These are phyloP conservation scores for Microctenopoma steveboyesi DNA, from an alignment of 2,797 vertebrate genomes.

Conservation along the genomic window DNA sequence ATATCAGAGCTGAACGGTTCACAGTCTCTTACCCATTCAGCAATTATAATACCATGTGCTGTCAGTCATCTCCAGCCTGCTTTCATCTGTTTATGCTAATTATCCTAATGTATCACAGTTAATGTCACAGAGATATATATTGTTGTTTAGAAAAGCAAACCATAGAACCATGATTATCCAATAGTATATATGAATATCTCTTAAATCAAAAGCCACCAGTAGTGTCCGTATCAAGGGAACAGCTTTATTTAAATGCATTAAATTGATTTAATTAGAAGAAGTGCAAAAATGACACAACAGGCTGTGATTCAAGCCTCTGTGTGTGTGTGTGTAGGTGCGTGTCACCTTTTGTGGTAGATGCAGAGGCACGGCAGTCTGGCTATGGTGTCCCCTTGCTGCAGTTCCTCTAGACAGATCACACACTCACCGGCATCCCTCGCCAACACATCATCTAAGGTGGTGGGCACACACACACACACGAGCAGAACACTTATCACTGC, in stretches of 20 bases:
- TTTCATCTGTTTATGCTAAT: slow-evolving; percentile 17
- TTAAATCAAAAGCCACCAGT: slow-evolving; percentile 31
- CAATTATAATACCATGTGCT: background rate
- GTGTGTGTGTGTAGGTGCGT: slow-evolving; percentile 29
- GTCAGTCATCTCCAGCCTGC: background rate
- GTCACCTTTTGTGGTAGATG: slow-evolving; percentile 99
- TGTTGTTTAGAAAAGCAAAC: slow-evolving; percentile 28
- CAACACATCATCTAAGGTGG: slow-evolving; percentile 91
- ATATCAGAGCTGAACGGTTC: background rate
- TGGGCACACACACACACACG: slow-evolving; percentile 38
- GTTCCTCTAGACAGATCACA: slow-evolving; percentile 98
- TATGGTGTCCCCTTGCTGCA: slow-evolving; percentile 97
- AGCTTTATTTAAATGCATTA: slow-evolving; percentile 31
- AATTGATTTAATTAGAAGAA: slow-evolving; percentile 60
- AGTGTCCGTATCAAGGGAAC: slow-evolving; percentile 30
- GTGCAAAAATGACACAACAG: slow-evolving; percentile 44
- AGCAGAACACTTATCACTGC: slow-evolving; percentile 44
- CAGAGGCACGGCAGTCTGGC: slow-evolving; percentile 99
- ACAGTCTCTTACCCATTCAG: background rate
- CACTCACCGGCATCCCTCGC: slow-evolving; percentile 97
- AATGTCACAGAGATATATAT: slow-evolving; percentile 25
- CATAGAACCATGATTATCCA: slow-evolving; percentile 19
- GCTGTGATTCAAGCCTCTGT: slow-evolving; percentile 39
- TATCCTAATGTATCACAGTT: slow-evolving; percentile 9
- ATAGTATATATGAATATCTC: slow-evolving; percentile 30